Base-by-base conservation (phyloP, 2,888 invertebrate species). In the Blastobasis lacticolella region DNA sequence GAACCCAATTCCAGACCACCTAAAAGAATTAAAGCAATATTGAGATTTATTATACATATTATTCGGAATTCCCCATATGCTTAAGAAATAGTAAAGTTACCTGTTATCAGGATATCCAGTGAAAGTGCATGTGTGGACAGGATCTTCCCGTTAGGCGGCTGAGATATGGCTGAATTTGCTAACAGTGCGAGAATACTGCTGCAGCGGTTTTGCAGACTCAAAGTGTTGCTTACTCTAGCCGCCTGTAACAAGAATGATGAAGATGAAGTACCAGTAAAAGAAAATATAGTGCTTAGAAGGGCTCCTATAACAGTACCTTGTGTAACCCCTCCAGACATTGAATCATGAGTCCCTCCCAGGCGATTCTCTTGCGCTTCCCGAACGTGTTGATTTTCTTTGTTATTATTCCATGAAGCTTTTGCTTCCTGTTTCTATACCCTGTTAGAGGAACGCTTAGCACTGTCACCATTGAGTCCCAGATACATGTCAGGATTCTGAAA, bases 381-480 rank as follows among this genome's bases (percentile, higher is more conserved):
- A 88, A 85, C 0, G 81, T 81, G 52, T 84, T 82, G 37, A 87
- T 87, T 60, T 85, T 88, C 62, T 93, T 88, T 0, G 92, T 90
- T 50, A 93, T 90, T 48, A 93, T 81, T 5, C 88, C 83, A 38
- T 81, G 81, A 3, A 80, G 74, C 68, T 79, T 87, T 51, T 82
- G 79, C 56, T 80, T 84, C 43, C 75, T 75, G 48, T 80, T 81
- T 44, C 75, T 75, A 54, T 78, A 78, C 6, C 85, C 92, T 1
- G 91, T 92, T 50, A 96, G 79, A 0, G 95, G 93, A 0, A 93
- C 92, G 46, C 97, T 95, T 10, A 97, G 82, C 0, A 98, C 95
- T 10, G 94, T 94, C 54, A 97, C 93, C 90, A 97, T 94, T 0
- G 95, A 95, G 43, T 94, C 94, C 97, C 97, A 98, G 68, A 97